Evolutionary conservation across 1,140 invertebrate genomes (phyloP), one percentile per base, ranked within the genome.

Genomic region (Dysdera silvatica): DNA sequence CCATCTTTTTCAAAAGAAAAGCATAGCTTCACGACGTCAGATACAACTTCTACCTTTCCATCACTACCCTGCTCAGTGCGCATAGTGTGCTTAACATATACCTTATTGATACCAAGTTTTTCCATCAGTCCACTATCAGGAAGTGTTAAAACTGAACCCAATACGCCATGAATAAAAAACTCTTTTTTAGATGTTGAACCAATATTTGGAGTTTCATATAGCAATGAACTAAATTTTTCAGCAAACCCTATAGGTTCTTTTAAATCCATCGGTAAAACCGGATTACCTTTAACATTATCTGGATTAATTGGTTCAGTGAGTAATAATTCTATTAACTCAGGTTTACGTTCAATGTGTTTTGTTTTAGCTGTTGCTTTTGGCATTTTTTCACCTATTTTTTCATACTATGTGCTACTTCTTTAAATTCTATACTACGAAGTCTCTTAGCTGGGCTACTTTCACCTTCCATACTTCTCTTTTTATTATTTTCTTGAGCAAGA

Each of bases 31-130:
- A 55, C 53, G 3, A 55, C 24, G 8, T 40, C 33, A 40, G 24
- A 3, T 41, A 5, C 24, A 28, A 3, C 49, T 33, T 52, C 5
- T 33, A 33, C 14, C 2, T 52, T 52, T 33, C 16, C 16, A 52
- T 32, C 1, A 52, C 29, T 32, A 31, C 20, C 49, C 3, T 52
- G 18, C 18, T 3, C 35, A 54, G 16, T 26, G 35, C n/a, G 4
- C 35, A 35, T 24, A 57, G 41, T 45, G 26, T 57, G 55, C 55
- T 57, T 57, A 57, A 57, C 41, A 18, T 47, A 43, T 29, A 31
- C 55, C 41, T 47, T 57, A 45, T 57, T 45, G 40, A 57, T 57
- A 57, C 55, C 41, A 57, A 57, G 55, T 45, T 57, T 57, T 57
- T 57, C 24, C 40, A 45, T n/a, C 24, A 57, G 41, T 57, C 55